Evolutionary conservation across 2,113 vertebrate species (phyloP).

Genomic region (Bambusicola thoracicus): DNA sequence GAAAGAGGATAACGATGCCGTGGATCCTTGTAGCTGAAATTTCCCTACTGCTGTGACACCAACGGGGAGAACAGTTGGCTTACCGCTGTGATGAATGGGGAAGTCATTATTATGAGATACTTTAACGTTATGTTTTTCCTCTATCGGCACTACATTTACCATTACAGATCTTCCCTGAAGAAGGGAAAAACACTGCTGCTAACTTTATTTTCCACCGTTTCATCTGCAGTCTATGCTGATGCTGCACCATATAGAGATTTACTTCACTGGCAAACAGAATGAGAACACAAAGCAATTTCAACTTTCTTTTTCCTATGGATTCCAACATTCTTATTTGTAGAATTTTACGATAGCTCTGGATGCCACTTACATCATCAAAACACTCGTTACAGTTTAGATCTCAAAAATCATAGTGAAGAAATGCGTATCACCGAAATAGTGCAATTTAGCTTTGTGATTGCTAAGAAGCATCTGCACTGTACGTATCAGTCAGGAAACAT

Average conservation of each 20-base stretch:
- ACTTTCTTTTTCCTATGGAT: not conserved
- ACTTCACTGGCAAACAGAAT: not conserved
- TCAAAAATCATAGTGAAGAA: conserved; percentile 4
- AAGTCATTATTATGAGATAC: not conserved
- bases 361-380: conserved; percentile 38
- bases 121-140: not conserved
- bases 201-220: conserved; percentile 3
- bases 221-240: not conserved
- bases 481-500: not conserved
- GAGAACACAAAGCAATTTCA: conserved; percentile 42
- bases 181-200: not conserved
- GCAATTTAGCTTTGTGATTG: not conserved
- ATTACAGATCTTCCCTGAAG: not conserved
- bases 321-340: not conserved
- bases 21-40: conserved; percentile 2
- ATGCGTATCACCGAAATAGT: not conserved
- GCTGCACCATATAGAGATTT: not conserved
- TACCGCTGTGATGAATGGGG: conserved; percentile 6
- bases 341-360: not conserved
- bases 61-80: conserved; percentile 5
- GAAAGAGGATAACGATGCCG: not conserved
- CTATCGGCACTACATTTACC: not conserved
- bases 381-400: not conserved
- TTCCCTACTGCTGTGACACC: conserved; percentile 31
- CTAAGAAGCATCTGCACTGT: not conserved